phyloP scores from a whole-genome alignment of 2,113 vertebrate species.

The Physeter macrocephalus region DNA sequence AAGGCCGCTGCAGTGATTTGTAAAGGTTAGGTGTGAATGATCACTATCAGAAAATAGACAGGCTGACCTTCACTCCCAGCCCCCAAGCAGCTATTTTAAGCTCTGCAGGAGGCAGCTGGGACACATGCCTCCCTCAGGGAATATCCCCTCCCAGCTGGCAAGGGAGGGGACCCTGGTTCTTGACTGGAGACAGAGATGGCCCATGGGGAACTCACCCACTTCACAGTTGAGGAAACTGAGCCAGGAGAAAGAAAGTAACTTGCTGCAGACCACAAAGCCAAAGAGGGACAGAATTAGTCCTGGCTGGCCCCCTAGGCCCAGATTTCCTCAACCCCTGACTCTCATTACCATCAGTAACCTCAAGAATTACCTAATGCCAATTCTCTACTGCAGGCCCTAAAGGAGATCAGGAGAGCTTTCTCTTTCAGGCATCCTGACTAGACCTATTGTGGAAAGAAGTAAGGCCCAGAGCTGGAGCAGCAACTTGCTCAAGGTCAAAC shows the following conservation, averaged over 20 bases:
- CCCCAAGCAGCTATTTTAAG: neutral
- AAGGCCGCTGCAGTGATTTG: neutral
- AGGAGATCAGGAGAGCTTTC: neutral
- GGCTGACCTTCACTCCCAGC: neutral
- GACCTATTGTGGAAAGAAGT: neutral
- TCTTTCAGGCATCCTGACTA: neutral
- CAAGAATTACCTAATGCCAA: neutral
- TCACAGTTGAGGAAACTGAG: neutral
- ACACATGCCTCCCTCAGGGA: neutral
- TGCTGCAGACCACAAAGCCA: neutral
- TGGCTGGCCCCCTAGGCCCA: neutral
- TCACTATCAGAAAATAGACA: neutral
- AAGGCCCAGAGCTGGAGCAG: neutral
- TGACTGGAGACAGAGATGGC: neutral
- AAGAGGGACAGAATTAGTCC: neutral
- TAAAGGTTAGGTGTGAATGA: neutral
- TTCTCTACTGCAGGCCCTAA: neutral
- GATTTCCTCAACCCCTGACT: neutral
- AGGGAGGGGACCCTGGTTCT: neutral
- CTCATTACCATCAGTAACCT: neutral
- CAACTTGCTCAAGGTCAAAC: constrained; percentile 64
- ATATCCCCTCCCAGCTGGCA: neutral
- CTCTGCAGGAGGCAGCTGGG: neutral
- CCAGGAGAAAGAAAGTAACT: neutral
- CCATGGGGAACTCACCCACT: neutral